A percentile compares a stretch with the other conserved stretches of the same genome.
These are phyloP conservation scores for Agapornis roseicollis DNA, from an alignment of 2,113 vertebrate genomes.

Conservation along the genomic window DNA sequence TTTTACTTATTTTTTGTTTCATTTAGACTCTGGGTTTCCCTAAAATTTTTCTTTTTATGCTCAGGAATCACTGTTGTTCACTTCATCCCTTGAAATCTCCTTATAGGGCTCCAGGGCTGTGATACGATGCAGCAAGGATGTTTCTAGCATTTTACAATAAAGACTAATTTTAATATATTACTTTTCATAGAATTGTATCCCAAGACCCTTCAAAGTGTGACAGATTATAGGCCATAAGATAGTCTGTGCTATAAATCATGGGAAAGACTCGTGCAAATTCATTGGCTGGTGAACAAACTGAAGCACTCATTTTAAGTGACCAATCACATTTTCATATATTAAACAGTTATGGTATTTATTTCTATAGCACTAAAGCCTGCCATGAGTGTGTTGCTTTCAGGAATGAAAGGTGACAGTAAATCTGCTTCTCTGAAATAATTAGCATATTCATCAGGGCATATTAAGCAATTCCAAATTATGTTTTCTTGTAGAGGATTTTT, in stretches of 20 bases:
- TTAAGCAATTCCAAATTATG: conserved; percentile 36
- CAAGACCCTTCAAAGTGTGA: neutral
- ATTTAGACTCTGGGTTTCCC: neutral
- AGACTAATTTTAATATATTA: neutral
- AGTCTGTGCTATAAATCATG: conserved; percentile 32
- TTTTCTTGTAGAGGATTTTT: neutral
- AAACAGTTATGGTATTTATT: neutral
- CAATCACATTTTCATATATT: conserved; percentile 7
- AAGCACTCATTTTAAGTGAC: neutral
- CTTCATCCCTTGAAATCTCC: neutral
- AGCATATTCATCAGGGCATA: conserved; percentile 8
- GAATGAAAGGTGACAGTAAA: conserved; percentile 11
- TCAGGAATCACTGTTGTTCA: neutral
- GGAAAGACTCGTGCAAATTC: conserved; percentile 11
- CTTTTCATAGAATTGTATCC: conserved; percentile 9
- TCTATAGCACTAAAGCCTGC: neutral
- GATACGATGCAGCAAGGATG: neutral
- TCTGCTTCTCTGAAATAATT: conserved; percentile 30
- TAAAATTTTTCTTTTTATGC: neutral
- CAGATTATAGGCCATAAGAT: neutral
- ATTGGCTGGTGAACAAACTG: conserved; percentile 12
- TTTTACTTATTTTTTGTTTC: neutral
- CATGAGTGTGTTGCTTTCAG: neutral
- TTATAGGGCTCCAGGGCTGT: neutral
- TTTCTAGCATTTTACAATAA: neutral